phyloP scores from a whole-genome alignment of 2,888 invertebrate species.

The Campopleginae sp. region DNA sequence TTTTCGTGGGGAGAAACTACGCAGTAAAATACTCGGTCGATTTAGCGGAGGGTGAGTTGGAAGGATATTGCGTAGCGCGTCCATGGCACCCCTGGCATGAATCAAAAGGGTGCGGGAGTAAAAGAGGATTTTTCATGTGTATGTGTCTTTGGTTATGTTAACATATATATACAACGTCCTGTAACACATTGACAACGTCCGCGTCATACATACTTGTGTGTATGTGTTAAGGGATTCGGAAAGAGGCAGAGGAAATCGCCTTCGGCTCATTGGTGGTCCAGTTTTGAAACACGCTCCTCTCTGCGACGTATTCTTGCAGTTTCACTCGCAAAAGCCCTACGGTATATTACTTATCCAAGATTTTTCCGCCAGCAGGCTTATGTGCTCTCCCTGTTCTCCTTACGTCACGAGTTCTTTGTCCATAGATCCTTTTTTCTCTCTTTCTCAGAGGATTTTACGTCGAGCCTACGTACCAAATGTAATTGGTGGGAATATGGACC shows the following conservation, averaged over 20 bases:
- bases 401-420: constrained; percentile 62
- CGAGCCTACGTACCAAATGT: neutral
- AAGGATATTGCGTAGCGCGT: constrained; percentile 46
- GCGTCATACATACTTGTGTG: neutral
- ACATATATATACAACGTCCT: neutral
- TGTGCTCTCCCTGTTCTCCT: constrained; percentile 31
- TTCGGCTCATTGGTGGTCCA: constrained; percentile 63
- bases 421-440: constrained; percentile 49
- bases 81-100: constrained; percentile 30
- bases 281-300: constrained; percentile 54
- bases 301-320: constrained; percentile 14
- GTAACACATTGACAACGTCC: neutral
- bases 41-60: constrained; percentile 37
- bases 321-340: constrained; percentile 28
- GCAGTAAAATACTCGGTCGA: constrained; percentile 50
- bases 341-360: constrained; percentile 43
- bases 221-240: neutral
- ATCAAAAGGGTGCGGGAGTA: constrained; percentile 52
- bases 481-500: constrained; percentile 38
- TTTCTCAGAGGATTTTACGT: neutral
- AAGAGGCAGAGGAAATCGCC: constrained; percentile 53
- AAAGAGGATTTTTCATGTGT: constrained; percentile 17
- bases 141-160: neutral
- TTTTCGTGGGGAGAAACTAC: constrained; percentile 35
- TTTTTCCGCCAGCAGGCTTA: constrained; percentile 56